Percentiles rank a stretch among this genome's conserved stretches.
Conservation (phyloP, 1,140 invertebrate species). For the Vollenhovia emeryi region DNA sequence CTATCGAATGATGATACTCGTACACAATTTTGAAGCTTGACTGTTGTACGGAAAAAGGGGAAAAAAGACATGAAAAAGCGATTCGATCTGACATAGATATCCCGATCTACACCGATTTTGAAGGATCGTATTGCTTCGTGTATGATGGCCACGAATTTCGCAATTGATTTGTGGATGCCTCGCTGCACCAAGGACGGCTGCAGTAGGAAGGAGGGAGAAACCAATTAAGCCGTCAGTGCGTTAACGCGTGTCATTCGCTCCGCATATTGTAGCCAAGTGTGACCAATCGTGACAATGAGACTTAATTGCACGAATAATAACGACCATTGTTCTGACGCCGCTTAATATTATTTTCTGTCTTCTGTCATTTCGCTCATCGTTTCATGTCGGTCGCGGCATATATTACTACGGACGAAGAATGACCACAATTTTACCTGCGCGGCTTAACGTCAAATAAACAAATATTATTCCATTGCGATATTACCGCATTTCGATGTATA, state of each 20-base stretch:
- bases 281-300: conserved; percentile 72
- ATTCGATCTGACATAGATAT: conserved; percentile 27
- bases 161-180: conserved; percentile 70
- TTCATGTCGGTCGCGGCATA: background rate
- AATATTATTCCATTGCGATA: conserved; percentile 47
- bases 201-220: conserved; percentile 55
- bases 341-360: conserved; percentile 58
- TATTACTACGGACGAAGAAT: conserved; percentile 53
- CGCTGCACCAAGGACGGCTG: conserved; percentile 37
- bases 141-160: conserved; percentile 66
- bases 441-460: conserved; percentile 23
- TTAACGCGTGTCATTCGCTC: conserved; percentile 74
- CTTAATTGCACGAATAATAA: conserved; percentile 73
- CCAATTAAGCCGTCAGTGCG: conserved; percentile 76
- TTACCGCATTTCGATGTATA: conserved; percentile 31
- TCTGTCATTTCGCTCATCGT: conserved; percentile 45
- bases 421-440: conserved; percentile 35
- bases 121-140: conserved; percentile 54
- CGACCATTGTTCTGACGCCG: conserved; percentile 5
- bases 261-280: conserved; percentile 76
- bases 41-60: conserved; percentile 8
- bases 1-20: background rate
- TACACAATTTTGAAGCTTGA: conserved; percentile 32
- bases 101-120: conserved; percentile 27
- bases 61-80: conserved; percentile 14